A percentile compares a stretch with the other conserved stretches of the same genome.
These are phyloP conservation scores for Wasmannia auropunctata DNA, from an alignment of 1,140 invertebrate genomes.

Conservation along the genomic window DNA sequence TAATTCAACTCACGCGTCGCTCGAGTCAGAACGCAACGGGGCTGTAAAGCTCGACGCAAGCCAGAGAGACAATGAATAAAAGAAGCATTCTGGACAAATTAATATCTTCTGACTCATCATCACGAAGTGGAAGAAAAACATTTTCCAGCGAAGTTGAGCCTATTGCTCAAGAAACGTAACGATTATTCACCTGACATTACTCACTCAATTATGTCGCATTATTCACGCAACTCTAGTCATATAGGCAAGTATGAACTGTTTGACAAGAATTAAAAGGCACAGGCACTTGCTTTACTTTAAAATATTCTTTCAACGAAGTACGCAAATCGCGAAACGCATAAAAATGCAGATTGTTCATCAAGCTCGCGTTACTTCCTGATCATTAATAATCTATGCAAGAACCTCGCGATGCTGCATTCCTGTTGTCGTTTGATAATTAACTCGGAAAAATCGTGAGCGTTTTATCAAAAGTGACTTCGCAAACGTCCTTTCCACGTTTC, in stretches of 20 bases:
- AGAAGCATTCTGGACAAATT: neutral
- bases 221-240: slow-evolving; percentile 29
- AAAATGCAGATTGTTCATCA: slow-evolving; percentile 27
- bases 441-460: slow-evolving; percentile 27
- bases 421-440: slow-evolving; percentile 36
- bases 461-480: slow-evolving; percentile 15
- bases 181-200: slow-evolving; percentile 47
- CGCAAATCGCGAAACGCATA: slow-evolving; percentile 1
- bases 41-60: neutral
- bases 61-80: no score
- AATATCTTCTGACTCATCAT: neutral
- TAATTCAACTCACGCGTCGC: neutral
- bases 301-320: neutral
- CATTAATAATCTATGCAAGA: slow-evolving; percentile 38
- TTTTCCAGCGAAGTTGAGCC: neutral
- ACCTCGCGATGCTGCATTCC: neutral
- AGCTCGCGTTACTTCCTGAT: slow-evolving; percentile 23
- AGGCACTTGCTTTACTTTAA: neutral
- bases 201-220: slow-evolving; percentile 24
- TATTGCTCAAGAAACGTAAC: neutral
- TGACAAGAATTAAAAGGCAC: neutral
- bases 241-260: slow-evolving; percentile 22
- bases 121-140: slow-evolving; percentile 5
- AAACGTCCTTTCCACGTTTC: neutral
- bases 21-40: neutral